Conservation (phyloP, 2,797 vertebrate genomes). For the Ctenochaetus hawaiiensis region DNA sequence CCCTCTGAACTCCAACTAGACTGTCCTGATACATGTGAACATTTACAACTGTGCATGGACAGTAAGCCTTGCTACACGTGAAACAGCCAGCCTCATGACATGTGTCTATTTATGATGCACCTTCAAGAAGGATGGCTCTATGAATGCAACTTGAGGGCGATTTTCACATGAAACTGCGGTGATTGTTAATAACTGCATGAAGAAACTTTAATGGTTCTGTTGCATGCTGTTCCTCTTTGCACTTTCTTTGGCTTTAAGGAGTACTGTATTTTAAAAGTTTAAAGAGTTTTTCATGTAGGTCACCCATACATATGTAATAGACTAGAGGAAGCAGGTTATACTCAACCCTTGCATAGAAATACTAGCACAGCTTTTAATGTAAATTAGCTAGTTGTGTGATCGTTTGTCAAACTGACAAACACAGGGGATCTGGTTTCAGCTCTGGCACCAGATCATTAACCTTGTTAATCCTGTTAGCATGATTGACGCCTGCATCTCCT, state of each 20-base stretch:
- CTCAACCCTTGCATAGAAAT: conserved; percentile 19
- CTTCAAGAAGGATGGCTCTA: conserved; percentile 8
- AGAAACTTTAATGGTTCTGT: neutral
- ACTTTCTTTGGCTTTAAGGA: conserved; percentile 8
- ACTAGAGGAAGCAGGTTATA: conserved; percentile 6
- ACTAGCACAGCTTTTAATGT: conserved; percentile 43
- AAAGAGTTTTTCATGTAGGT: neutral
- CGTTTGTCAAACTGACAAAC: conserved; percentile 17
- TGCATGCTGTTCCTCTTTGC: neutral
- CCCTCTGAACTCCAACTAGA: conserved; percentile 8
- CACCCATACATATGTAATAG: neutral
- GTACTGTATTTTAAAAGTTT: neutral
- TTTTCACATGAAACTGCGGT: neutral
- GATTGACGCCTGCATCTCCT: conserved; percentile 13
- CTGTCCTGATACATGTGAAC: conserved; percentile 52
- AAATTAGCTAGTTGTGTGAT: conserved; percentile 29
- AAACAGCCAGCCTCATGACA: conserved; percentile 51
- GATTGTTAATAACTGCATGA: too few species aligned
- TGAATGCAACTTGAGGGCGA: neutral
- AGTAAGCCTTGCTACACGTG: conserved; percentile 64
- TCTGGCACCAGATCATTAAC: conserved; percentile 14
- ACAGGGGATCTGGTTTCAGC: conserved; percentile 37
- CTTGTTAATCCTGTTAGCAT: conserved; percentile 3
- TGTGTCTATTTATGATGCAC: conserved; percentile 26
- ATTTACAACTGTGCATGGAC: conserved; percentile 54